A percentile compares a stretch with the other conserved stretches of the same genome.
phyloP scores from a whole-genome alignment of 1,140 invertebrate species.

The Ceratosolen solmsi region DNA sequence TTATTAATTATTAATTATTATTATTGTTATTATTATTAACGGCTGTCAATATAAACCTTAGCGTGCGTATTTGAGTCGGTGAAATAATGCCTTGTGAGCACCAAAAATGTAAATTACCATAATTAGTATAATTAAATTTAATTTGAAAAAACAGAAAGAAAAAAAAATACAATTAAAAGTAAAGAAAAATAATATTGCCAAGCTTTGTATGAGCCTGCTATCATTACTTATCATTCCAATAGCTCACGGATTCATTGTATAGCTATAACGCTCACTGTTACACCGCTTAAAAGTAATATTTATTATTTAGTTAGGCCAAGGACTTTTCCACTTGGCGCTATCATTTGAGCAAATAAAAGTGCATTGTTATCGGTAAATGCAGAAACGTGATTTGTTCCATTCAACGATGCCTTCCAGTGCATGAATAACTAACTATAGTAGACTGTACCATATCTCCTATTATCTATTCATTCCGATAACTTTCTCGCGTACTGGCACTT shows the following conservation, averaged over 20 bases:
- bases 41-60: too few relatives aligned
- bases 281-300: not conserved
- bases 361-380: slow-evolving; percentile 2
- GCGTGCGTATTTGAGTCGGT: too few relatives aligned
- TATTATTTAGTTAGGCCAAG: slow-evolving; percentile 10
- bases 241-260: not conserved
- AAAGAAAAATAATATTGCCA: too few relatives aligned
- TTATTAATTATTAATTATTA: too few relatives aligned
- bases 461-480: slow-evolving; percentile 18
- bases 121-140: too few relatives aligned
- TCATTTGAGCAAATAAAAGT: slow-evolving; percentile 13
- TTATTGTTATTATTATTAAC: too few relatives aligned
- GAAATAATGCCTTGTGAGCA: too few relatives aligned
- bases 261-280: not conserved
- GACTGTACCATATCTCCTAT: slow-evolving; percentile 6
- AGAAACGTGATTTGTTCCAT: not conserved
- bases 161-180: too few relatives aligned
- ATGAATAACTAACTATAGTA: not conserved
- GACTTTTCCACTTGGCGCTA: not conserved
- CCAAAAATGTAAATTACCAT: too few relatives aligned
- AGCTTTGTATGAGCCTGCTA: not conserved
- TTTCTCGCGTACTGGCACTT: slow-evolving; percentile 19
- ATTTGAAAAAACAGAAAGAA: too few relatives aligned
- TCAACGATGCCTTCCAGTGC: slow-evolving; percentile 13
- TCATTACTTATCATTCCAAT: not conserved